Base-by-base conservation (phyloP, 1,140 invertebrate species). In the Notospermus geniculatus region DNA sequence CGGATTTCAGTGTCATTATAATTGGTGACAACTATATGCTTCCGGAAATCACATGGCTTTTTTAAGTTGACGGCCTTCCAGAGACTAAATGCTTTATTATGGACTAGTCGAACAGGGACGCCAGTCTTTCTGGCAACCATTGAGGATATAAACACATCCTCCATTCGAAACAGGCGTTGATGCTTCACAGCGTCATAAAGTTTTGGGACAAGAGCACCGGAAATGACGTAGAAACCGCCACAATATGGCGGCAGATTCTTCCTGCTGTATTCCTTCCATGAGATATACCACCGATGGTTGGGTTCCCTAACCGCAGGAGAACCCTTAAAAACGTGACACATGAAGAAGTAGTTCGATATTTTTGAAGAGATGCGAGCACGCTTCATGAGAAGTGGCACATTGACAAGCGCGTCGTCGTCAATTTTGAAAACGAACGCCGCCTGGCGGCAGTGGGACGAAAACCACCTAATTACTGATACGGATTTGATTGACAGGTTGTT, bases 381-480 rank as follows among this genome's bases (percentile, higher is more conserved):
- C 4, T n/a, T 19, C 25, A 50, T 23, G 4, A 50, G n/a, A 50
- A 7, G n/a, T 19, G 46, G 46, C 27, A 92, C 69, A 79, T 92
- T 88, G 22, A 92, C 84, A 32, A 91, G 86, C 62, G 89, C 90
- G 73, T 95, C 92, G 77, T 94, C 91, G 76, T 95, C 92, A 77
- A 91, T 87, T 85, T 95, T 95, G 11, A 94, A 83, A 15, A 93
- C 84, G 69, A 85, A 91, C 57, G 85, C 80, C 1, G 85, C 83
- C 22, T 83, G 77, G 9, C 70, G 67, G 74, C 91, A 94, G 65
- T 85, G 80, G 7, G 75, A 77, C 0, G 83, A 72, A 0, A 85
- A 87, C 91, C 91, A 95, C 68, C 85, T 83, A 22, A 94, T 73
- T 0, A 91, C 91, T 90, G 93, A 92, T 0, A 91, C 72, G 71